Base-by-base conservation (phyloP, 1,140 invertebrate species). In the Samia ricini region DNA sequence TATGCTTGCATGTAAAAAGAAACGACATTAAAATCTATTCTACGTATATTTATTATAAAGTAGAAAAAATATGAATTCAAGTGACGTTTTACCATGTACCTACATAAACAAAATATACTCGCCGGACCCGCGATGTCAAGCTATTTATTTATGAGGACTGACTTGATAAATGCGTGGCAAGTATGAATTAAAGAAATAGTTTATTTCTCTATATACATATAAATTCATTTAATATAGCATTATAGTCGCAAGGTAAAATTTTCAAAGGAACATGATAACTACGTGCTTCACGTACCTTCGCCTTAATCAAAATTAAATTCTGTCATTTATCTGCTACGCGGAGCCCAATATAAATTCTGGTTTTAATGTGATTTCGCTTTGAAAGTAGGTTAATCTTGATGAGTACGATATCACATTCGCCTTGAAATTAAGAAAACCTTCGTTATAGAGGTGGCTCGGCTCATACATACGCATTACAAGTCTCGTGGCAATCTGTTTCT, bases 351-450 rank as follows among this genome's bases (percentile, higher is more conserved):
- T 66, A 66, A 66, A 58, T 58, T 61, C 21, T 36, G 15, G n/a
- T 24, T 60, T 60, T 60, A 60, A 52, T 60, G n/a, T 54, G 15
- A 58, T 60, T 59, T 55, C 22, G 58, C 48, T 24, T 58, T 62
- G 22, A 62, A 64, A 22, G 64, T 60, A 63, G 62, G 64, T 69
- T 62, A 62, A 51, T 64, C 55, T 55, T 64, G 62, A 69, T 62
- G 63, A 60, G 59, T 62, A 56, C 42, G 62, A 64, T 62, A 60
- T 63, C 67, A 69, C 59, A 62, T 60, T 64, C 52, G 56, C 67
- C 67, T 69, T 69, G 67, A 63, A 56, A 49, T 58, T 59, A 36
- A 61, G 51, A 69, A 62, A 64, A 64, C 60, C 62, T 69, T 63
- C 63, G 51, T 15, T 12, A 15, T 42, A 42, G 33, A 42, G 33